Evolutionary conservation across 2,888 invertebrate species (phyloP).

Genomic region (Acanthosepion esculentum): DNA sequence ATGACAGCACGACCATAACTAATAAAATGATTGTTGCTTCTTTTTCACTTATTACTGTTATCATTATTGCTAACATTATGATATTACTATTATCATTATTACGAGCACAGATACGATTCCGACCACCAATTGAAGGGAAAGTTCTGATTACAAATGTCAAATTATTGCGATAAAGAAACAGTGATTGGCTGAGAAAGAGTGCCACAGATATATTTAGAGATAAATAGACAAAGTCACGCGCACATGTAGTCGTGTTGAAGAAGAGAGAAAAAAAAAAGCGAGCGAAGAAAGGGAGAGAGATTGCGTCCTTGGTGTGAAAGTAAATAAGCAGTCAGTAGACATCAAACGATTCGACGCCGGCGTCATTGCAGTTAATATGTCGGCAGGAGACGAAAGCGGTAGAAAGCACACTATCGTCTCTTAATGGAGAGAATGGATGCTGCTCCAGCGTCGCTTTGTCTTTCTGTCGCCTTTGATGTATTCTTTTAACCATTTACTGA

Average conservation of each 20-base stretch:
- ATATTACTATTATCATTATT: too few relatives aligned
- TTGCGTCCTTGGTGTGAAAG: not conserved
- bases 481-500: not conserved
- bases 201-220: not conserved
- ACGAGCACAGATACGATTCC: too few relatives aligned
- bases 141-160: too few relatives aligned
- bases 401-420: not conserved
- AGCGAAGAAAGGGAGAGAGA: not conserved
- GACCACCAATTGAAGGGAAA: too few relatives aligned
- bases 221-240: not conserved
- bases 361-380: not conserved
- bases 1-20: too few relatives aligned
- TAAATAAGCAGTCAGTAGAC: constrained; percentile 22
- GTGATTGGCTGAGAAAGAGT: not conserved
- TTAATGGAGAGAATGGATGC: not conserved
- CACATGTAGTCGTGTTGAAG: not conserved
- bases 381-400: not conserved
- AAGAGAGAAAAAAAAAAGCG: not conserved
- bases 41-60: too few relatives aligned
- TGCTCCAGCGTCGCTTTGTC: not conserved
- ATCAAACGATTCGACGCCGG: not conserved
- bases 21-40: too few relatives aligned
- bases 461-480: not conserved
- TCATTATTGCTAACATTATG: too few relatives aligned
- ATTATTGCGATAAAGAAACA: too few relatives aligned